Conservation (phyloP, 1,140 invertebrate species). For the Brachionus plicatilis region DNA sequence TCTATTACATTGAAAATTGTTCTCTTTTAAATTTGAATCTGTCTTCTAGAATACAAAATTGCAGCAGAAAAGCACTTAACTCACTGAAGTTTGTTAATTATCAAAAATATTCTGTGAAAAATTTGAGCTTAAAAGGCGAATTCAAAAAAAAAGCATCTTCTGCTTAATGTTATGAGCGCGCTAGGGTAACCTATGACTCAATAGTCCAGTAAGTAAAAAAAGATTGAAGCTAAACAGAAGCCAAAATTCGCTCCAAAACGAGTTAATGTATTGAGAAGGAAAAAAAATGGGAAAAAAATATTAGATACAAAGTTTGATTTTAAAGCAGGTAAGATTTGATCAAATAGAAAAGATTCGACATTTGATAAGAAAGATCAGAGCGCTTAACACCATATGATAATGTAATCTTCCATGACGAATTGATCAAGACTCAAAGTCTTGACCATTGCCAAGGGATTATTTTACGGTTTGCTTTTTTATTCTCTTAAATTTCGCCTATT, state of each 20-base stretch:
- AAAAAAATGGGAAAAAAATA: neutral
- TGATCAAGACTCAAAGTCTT: neutral
- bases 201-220: neutral
- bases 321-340: neutral
- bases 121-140: neutral
- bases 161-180: neutral
- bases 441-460: conserved; percentile 13
- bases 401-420: conserved; percentile 38
- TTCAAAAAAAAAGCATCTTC: neutral
- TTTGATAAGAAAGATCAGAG: neutral
- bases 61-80: too few relatives aligned
- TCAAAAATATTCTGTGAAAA: neutral
- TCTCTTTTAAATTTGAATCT: too few relatives aligned
- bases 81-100: too few relatives aligned
- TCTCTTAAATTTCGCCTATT: neutral
- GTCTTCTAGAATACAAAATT: too few relatives aligned
- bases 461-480: conserved; percentile 14
- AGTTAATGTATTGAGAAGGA: neutral
- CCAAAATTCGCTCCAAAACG: neutral
- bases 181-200: neutral
- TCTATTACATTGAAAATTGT: too few relatives aligned
- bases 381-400: conserved; percentile 14
- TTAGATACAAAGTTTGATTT: neutral
- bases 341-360: neutral
- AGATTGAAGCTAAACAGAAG: neutral